Evolutionary conservation across 2,888 invertebrate genomes (phyloP), one percentile per base, ranked within the genome.

Genomic region (Drosophila ezoana): DNA sequence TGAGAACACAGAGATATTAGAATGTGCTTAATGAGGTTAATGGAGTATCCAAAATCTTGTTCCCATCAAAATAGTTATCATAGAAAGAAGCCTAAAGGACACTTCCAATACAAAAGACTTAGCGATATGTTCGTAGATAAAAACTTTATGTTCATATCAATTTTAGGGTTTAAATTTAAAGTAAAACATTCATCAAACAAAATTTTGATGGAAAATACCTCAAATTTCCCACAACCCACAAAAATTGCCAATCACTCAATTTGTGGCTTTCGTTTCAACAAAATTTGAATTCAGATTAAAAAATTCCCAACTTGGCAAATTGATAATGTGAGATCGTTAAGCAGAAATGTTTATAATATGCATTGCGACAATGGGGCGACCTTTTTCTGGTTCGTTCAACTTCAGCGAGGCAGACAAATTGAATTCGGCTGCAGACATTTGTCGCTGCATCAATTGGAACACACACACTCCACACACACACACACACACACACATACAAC

Each of bases 351-450:
- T 52, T 28, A 18, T 58, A 13, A 58, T 54, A 41, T 72, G 61
- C 49, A 74, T 33, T 77, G 77, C 72, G 66, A 60, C 82, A 71
- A 62, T 53, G 53, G 32, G 23, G 11, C 67, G 79, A 72, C 76
- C 76, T 79, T 79, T 72, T 79, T 79, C 37, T 18, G 56, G 83
- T 87, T 83, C 83, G 63, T 82, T 83, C 88, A 83, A 83, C 83
- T 76, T 64, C 20, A 1, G 40, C n/a, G 45, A 13, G 23, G n/a
- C 63, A 60, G 66, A 82, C 67, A 79, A 87, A 83, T 87, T 79
- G 33, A 87, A 79, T 87, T 85, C 44, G 41, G 53, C 52, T 62
- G 69, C 76, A 73, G 62, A 65, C 59, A 33, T 33, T 44, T 65
- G 61, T 61, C 53, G 72, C 59, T 64, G 58, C 72, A 65, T 28